Conservation (phyloP, 2,888 invertebrate species). For the Schizotus pectinicornis region DNA sequence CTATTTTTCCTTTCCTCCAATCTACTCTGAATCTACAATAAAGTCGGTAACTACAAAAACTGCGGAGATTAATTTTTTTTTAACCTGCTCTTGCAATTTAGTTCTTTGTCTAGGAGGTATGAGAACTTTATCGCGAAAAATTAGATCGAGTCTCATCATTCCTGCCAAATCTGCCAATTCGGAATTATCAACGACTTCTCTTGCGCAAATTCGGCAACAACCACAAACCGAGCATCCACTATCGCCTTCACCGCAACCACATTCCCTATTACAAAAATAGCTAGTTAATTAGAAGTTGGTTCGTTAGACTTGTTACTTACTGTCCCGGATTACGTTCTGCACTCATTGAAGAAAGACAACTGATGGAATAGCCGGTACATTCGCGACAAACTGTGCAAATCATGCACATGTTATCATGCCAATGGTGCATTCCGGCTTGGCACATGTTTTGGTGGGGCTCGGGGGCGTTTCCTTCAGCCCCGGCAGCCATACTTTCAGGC, state of each 20-base stretch:
- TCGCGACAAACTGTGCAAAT: slow-evolving; percentile 90
- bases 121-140: slow-evolving; percentile 59
- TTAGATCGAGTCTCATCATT: slow-evolving; percentile 63
- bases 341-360: slow-evolving; percentile 75
- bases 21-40: slow-evolving; percentile 58
- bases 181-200: slow-evolving; percentile 67
- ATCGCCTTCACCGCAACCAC: slow-evolving; percentile 95
- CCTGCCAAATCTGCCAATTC: slow-evolving; percentile 63
- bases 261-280: slow-evolving; percentile 67
- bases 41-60: neutral
- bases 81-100: slow-evolving; percentile 64
- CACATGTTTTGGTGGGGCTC: slow-evolving; percentile 60
- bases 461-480: slow-evolving; percentile 51
- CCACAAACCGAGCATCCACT: slow-evolving; percentile 94
- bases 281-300: neutral
- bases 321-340: slow-evolving; percentile 85
- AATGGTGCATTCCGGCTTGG: slow-evolving; percentile 74
- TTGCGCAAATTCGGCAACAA: slow-evolving; percentile 87
- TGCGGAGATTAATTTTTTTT: neutral
- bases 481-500: slow-evolving; percentile 61
- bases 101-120: slow-evolving; percentile 61
- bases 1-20: slow-evolving; percentile 65
- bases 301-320: slow-evolving; percentile 64
- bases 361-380: slow-evolving; percentile 91
- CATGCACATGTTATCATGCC: slow-evolving; percentile 84